Percentiles rank a stretch among this genome's conserved stretches.
Evolutionary conservation across 2,113 vertebrate species (phyloP).

Genomic region (Mastomys natalensis): DNA sequence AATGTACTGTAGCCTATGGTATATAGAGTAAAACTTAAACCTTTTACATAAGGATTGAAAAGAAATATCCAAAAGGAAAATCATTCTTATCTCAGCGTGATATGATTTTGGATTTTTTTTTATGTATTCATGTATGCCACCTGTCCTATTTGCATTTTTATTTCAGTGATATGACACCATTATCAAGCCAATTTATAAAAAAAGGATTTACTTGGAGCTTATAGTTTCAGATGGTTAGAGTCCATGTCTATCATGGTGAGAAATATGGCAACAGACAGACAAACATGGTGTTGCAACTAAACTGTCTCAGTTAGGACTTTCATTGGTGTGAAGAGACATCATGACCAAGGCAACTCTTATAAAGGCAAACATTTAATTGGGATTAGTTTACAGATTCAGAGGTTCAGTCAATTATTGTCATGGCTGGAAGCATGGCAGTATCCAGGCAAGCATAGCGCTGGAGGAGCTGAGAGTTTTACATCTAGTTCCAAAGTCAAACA

Average conservation of each 20-base stretch:
- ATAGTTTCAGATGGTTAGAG: background rate
- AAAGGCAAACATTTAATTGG: no score
- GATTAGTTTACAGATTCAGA: no score
- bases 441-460: no score
- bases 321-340: no score
- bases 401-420: no score
- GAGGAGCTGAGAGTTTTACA: background rate
- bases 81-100: background rate
- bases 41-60: background rate
- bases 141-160: background rate
- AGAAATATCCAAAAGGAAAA: background rate
- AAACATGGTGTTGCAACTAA: background rate
- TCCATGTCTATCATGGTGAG: background rate
- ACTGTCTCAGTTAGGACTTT: no score
- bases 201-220: background rate
- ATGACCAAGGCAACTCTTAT: no score
- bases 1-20: background rate
- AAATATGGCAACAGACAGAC: background rate
- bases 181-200: background rate
- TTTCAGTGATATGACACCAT: background rate
- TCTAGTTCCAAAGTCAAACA: background rate
- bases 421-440: no score
- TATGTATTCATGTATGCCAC: background rate
- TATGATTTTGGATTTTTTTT: slow-evolving; percentile 18
- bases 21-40: background rate